phyloP scores from a whole-genome alignment of 2,113 vertebrate genomes.

The Otocyon megalotis region DNA sequence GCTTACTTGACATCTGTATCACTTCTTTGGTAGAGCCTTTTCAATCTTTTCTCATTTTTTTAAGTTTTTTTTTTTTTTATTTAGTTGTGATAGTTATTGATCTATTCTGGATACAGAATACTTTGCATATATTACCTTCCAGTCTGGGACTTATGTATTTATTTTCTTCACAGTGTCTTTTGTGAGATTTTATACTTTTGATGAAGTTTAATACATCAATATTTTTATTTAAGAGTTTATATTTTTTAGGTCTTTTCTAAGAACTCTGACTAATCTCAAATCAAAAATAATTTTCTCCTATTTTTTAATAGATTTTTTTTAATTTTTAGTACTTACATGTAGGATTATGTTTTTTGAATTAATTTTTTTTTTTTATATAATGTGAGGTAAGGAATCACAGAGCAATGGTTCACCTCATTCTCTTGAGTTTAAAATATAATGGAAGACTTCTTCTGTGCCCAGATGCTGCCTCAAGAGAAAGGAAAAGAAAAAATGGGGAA shows the following conservation, averaged over 20 bases:
- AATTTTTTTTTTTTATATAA: slow-evolving; percentile 40
- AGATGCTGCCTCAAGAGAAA: not conserved
- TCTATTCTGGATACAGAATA: not conserved
- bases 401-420: not conserved
- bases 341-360: not conserved
- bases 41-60: not conserved
- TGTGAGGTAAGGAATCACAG: not conserved
- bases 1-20: not conserved
- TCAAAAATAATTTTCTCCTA: not conserved
- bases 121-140: not conserved
- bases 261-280: slow-evolving; percentile 19
- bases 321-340: not conserved
- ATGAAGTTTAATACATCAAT: not conserved
- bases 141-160: not conserved
- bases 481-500: not conserved
- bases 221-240: not conserved
- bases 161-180: not conserved
- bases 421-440: not conserved
- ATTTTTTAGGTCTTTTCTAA: not conserved
- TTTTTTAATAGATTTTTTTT: not conserved
- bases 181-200: slow-evolving; percentile 14
- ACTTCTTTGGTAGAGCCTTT: not conserved
- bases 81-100: not conserved
- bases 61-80: not conserved
- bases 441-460: not conserved